These are phyloP conservation scores for Dascillus cervinus DNA, from an alignment of 2,888 invertebrate genomes.

Conservation along the genomic window DNA sequence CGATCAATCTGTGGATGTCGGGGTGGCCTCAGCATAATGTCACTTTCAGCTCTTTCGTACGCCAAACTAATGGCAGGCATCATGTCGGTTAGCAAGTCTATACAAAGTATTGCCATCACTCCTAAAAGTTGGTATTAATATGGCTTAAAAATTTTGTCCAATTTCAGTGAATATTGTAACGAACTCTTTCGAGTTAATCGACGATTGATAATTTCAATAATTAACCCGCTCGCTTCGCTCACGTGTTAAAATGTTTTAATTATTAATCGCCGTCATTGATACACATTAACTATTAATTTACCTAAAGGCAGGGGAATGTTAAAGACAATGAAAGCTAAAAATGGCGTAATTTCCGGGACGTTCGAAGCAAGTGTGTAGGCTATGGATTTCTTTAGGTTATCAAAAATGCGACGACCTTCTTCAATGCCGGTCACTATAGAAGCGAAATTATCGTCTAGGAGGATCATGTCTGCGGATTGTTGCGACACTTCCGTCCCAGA, in stretches of 20 bases:
- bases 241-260: too few species aligned
- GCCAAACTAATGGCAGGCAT: slow-evolving; percentile 74
- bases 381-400: slow-evolving; percentile 75
- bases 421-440: slow-evolving; percentile 79
- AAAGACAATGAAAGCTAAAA: slow-evolving; percentile 56
- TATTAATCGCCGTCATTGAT: too few species aligned
- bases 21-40: slow-evolving; percentile 64
- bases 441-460: slow-evolving; percentile 80
- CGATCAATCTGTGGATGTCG: slow-evolving; percentile 49
- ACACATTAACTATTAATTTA: too few species aligned
- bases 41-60: slow-evolving; percentile 69
- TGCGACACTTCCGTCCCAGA: slow-evolving; percentile 69
- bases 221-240: too few species aligned
- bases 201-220: too few species aligned
- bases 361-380: slow-evolving; percentile 74
- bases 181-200: too few species aligned
- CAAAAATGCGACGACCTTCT: slow-evolving; percentile 73
- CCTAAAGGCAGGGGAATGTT: slow-evolving; percentile 56
- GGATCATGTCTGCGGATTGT: slow-evolving; percentile 81
- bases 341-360: slow-evolving; percentile 72
- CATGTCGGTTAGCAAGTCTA: slow-evolving; percentile 75
- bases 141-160: slow-evolving; percentile 2
- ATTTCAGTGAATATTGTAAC: too few species aligned
- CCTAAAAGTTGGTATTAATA: slow-evolving; percentile 36
- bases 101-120: slow-evolving; percentile 55